Base-by-base conservation (phyloP, 2,888 invertebrate species). In the Morpho deidamia region DNA sequence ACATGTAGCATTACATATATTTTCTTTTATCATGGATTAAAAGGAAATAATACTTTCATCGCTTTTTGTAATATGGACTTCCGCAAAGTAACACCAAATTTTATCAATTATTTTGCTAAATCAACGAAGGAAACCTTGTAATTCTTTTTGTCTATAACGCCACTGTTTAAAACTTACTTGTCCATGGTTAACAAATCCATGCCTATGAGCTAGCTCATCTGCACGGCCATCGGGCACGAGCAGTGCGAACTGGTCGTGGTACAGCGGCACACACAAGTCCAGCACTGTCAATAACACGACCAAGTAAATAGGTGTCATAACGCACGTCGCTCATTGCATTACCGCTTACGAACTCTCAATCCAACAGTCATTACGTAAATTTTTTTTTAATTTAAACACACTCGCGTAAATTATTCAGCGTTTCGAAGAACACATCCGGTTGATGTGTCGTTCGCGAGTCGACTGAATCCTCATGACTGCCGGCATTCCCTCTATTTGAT, bases 151-250 rank as follows among this genome's bases (percentile, higher is more conserved):
- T 23, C 23, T 23, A 23, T 2, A 23, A 2, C 23, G 1, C 23
- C 23, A 23, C 23, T 23, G 23, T 23, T 23, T 23, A 37, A 23
- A 38, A 56, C 77, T 76, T 75, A 89, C 89, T 86, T 88, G 83
- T 61, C 89, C 89, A 69, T 89, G 89, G 68, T 88, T 89, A 67
- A 83, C 63, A 71, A 89, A 89, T 56, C 89, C 89, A 63, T 87
- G 87, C 61, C 76, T 78, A 62, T 84, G 82, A n/a, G 89, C 89
- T 56, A 89, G 60, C 53, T 80, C 79, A 68, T 86, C 82, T 52
- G 81, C 87, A 40, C 69, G 61, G 53, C 87, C 89, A 62, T 79
- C 81, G 11, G 87, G 83, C 51, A 89, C 72, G 45, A 77, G 72
- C 44, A 80, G 72, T n/a, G 81, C 81, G 52, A 81, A 81, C 78